Evolutionary conservation across 2,797 vertebrate genomes (phyloP), one percentile per base, ranked within the genome.

Genomic region (Pangasius djambal): DNA sequence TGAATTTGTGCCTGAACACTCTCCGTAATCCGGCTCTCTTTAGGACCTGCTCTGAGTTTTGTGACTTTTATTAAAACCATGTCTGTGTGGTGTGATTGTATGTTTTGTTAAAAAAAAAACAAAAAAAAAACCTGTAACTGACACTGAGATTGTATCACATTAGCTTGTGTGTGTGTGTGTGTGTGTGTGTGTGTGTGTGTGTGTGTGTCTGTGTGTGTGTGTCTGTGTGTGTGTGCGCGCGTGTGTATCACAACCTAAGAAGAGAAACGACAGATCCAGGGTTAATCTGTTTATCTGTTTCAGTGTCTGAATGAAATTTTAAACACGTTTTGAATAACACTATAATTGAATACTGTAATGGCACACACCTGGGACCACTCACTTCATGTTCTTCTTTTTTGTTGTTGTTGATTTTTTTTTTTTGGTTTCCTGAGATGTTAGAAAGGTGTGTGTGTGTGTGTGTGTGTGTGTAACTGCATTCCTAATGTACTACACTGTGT

Each of bases 401-500:
- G 1, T n/a, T 78, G 48, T n/a, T 31, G 2, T n/a, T n/a, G 20
- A 5, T 52, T 16, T n/a, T 79, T 16, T 44, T 59, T 25, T 44
- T 15, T 83, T 31, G 2, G 1, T 82, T 13, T 8, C 9, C 31
- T 13, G 10, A 57, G 52, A 57, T 77, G 74, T 77, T 77, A 50
- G 25, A 77, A 28, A 50, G 44, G 2, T 40, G 18, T 37, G 18
- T 37, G 15, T 55, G 1, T 81, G 2, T 40, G 18, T 37, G 18
- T 37, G 15, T 55, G 1, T 81, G 16, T 86, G 8, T 91, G 37
- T 65, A 84, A 70, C 52, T n/a, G 57, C 44, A 81, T 79, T 85
- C 84, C 85, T 87, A 79, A 91, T 83, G 22, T 83, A 70, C 83
- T 89, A 61, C 87, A 48, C 78, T 88, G 69, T 91, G 84, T 86